Evolutionary conservation across 1,140 invertebrate genomes (phyloP).

Genomic region (Platyscapa corneri): DNA sequence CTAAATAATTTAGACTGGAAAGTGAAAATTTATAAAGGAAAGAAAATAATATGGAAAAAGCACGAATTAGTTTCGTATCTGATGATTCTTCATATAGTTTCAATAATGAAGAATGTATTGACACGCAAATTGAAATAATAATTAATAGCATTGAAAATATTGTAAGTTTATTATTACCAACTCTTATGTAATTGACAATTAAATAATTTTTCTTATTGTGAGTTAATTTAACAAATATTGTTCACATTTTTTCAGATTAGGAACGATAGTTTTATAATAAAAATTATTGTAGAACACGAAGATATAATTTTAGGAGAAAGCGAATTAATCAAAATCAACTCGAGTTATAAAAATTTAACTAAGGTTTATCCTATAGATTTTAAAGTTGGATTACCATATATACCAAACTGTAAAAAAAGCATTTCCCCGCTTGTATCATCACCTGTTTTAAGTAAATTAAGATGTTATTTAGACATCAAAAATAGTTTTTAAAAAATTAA

Average conservation of each 20-base stretch:
- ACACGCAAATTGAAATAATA: conserved; percentile 42
- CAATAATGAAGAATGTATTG: background rate
- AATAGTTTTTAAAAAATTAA: too few species aligned
- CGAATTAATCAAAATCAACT: conserved; percentile 41
- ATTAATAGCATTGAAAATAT: conserved; percentile 60
- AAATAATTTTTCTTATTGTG: background rate
- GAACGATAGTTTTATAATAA: conserved; percentile 41
- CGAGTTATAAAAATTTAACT: conserved; percentile 34
- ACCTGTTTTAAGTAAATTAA: conserved; percentile 57
- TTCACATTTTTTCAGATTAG: conserved; percentile 37
- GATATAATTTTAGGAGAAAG: conserved; percentile 56
- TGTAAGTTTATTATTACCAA: conserved; percentile 52
- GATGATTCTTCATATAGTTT: background rate
- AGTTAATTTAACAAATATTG: background rate
- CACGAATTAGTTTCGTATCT: background rate
- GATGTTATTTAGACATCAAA: background rate
- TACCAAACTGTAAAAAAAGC: background rate
- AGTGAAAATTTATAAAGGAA: background rate
- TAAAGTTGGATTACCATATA: conserved; percentile 36
- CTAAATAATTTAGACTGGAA: background rate
- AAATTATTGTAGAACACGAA: conserved; percentile 55
- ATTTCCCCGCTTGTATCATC: conserved; percentile 53
- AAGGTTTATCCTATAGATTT: conserved; percentile 50
- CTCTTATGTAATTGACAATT: conserved; percentile 2
- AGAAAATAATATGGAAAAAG: background rate